phyloP scores from a whole-genome alignment of 2,888 invertebrate genomes.

The Drosophila siamana region DNA sequence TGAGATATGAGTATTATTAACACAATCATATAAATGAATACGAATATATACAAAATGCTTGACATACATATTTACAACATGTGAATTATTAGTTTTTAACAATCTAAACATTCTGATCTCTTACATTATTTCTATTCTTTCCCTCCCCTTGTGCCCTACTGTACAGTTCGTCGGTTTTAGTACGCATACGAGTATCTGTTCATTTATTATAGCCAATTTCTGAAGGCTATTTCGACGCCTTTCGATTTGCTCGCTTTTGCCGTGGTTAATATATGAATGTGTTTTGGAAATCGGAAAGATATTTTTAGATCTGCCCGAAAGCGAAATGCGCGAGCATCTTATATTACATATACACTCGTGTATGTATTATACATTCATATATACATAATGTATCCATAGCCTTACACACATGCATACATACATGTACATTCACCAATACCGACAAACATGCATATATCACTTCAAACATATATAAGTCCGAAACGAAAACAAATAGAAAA shows the following conservation, averaged over 20 bases:
- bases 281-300: constrained; percentile 74
- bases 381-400: constrained; percentile 23
- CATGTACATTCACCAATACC: neutral
- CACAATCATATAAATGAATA: constrained; percentile 3
- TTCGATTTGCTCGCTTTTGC: constrained; percentile 32
- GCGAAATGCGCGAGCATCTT: constrained; percentile 82
- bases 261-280: constrained; percentile 56
- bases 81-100: constrained; percentile 4
- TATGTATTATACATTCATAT: constrained; percentile 17
- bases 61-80: constrained; percentile 10
- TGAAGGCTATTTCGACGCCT: constrained; percentile 26
- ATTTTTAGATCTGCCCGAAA: constrained; percentile 72
- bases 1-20: constrained; percentile 12
- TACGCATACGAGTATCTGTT: constrained; percentile 17
- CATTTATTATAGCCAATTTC: constrained; percentile 37
- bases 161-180: constrained; percentile 4
- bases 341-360: constrained; percentile 68
- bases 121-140: constrained; percentile 1
- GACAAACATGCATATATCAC: neutral
- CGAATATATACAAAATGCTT: constrained; percentile 11
- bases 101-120: constrained; percentile 3
- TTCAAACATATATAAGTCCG: constrained; percentile 1
- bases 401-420: constrained; percentile 7
- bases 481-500: constrained; percentile 11
- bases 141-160: constrained; percentile 3